Base-by-base conservation (phyloP, 1,140 invertebrate genomes). In the Asobara japonica region DNA sequence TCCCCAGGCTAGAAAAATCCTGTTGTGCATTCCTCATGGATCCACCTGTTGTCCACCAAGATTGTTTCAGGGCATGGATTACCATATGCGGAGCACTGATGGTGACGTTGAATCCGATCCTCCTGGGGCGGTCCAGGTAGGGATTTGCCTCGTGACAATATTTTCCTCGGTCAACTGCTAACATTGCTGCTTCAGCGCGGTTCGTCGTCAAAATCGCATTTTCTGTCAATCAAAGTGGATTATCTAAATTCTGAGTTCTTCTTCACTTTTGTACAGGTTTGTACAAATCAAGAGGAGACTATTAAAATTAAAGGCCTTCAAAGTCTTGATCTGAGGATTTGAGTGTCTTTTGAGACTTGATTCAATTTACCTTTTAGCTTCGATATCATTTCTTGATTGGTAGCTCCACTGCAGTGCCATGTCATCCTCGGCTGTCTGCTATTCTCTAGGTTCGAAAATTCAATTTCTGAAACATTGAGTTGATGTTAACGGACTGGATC, bases 21-120 rank as follows among this genome's bases (percentile, higher is more conserved):
- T 4, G 65, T 73, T 71, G n/a, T 41, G 25, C 45, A n/a, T 48
- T 33, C 13, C 41, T 38, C 16, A 60, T 62, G 36, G 31, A 16
- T n/a, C n/a, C n/a, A n/a, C n/a, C n/a, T n/a, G n/a, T n/a, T n/a
- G n/a, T n/a, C n/a, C n/a, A n/a, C n/a, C n/a, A 65, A 30, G 13
- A 70, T 69, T 71, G 30, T 5, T 56, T 36, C 45, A 10, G 22
- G 25, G 66, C 22, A 3, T 65, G 7, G 25, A 76, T 88, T 89
- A 97, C 96, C 98, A 99, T 99, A 87, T 99, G 98, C 31, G 98
- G 97, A 60, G 97, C 98, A 90, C 95, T 97, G 64, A 99, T 99
- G 1, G 97, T 99, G 4, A 97, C 97, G 65, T 95, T 94, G 83
- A 90, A 96, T 20, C 95, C 95, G 81, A 97, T 97, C 60, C 90